phyloP scores from a whole-genome alignment of 1,140 invertebrate species.

The Pachypsylla venusta region DNA sequence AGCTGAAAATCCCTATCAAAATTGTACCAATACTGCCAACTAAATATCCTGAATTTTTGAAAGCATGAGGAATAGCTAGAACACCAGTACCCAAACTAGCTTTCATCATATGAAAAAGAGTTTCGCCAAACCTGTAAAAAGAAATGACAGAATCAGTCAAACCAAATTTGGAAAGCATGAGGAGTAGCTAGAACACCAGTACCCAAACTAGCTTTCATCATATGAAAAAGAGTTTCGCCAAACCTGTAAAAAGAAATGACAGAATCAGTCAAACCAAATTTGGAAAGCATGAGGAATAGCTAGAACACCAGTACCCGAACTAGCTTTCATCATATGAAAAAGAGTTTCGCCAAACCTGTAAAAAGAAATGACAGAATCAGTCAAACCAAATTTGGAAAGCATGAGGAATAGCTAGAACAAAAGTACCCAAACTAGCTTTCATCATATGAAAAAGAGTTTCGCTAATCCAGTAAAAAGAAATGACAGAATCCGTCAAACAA shows the following conservation, averaged over 20 bases:
- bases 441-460: conserved; percentile 68
- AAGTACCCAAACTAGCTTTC: conserved; percentile 75
- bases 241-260: too few relatives aligned
- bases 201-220: conserved; percentile 72
- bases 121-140: conserved; percentile 40
- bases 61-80: conserved; percentile 75
- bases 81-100: conserved; percentile 80
- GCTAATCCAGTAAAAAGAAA: too few relatives aligned
- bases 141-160: too few relatives aligned
- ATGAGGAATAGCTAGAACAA: conserved; percentile 76
- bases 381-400: too few relatives aligned
- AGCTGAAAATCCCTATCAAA: conserved; percentile 56
- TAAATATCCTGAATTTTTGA: conserved; percentile 62
- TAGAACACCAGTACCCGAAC: conserved; percentile 73
- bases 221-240: conserved; percentile 59
- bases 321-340: conserved; percentile 69
- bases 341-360: conserved; percentile 46
- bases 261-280: too few relatives aligned
- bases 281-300: conserved; percentile 79
- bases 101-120: conserved; percentile 66
- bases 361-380: too few relatives aligned
- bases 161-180: conserved; percentile 65
- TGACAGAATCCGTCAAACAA: too few relatives aligned
- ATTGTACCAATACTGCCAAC: conserved; percentile 60
- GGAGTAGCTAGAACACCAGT: conserved; percentile 84